Evolutionary conservation across 1,140 invertebrate genomes (phyloP), one percentile per base, ranked within the genome.

Genomic region (Tyrophagus putrescentiae): DNA sequence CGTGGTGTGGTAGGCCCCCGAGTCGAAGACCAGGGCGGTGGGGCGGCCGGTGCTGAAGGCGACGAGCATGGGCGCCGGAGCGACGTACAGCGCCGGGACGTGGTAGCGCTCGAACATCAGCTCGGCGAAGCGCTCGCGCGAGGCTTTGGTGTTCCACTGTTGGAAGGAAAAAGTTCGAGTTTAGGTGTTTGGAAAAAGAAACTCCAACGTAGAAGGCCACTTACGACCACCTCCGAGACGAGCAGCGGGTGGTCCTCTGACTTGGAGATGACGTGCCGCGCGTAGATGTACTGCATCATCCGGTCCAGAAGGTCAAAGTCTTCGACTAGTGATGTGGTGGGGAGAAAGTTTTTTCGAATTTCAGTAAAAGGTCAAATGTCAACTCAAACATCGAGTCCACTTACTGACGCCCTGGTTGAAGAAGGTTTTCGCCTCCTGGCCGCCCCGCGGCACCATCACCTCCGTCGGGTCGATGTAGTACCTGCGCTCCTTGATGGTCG

Each of bases 251-350:
- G 91, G 65, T 85, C 82, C 64, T 89, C 82, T 1, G 87, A 78
- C 62, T 85, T 80, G 0, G 84, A 83, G 67, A 82, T 80, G 60
- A 89, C 80, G 63, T 84, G 79, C 66, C 87, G 85, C 29, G 80
- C 78, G 70, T 91, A 54, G 25, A 54, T 54, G 25, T 54, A 54
- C n/a, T 28, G 13, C 3, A 94, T 73, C 53, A 86, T 76, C 69
- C 88, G 85, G 72, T 96, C 92, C 76, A 95, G 95, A 58, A 92
- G 75, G 66, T 95, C 90, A 89, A 89, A 96, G 71, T 96, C 89
- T 63, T 96, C 89, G 63, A 96, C 75, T 76, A 66, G 33, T 70
- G 69, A 61, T n/a, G n/a, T n/a, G n/a, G n/a, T n/a, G n/a, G n/a
- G n/a, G n/a, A n/a, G n/a, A n/a, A n/a, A n/a, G n/a, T n/a, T n/a